Evolutionary conservation across 2,888 invertebrate species (phyloP).

Genomic region (Byasa hedistus): DNA sequence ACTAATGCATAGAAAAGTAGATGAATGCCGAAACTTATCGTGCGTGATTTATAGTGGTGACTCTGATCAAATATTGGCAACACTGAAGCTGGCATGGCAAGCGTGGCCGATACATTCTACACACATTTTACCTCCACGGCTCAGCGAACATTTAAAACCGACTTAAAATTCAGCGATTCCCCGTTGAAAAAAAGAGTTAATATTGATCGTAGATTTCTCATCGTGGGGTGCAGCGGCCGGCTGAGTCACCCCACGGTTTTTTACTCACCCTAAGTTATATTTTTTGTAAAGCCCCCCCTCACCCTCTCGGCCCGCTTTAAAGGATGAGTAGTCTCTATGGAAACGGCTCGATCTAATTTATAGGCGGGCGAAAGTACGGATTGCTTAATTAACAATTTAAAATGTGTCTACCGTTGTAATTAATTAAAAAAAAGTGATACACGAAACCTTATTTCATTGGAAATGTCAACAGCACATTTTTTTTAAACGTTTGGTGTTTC

Average conservation of each 20-base stretch:
- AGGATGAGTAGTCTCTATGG: conserved; percentile 81
- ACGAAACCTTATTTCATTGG: conserved; percentile 6
- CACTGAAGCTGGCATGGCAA: conserved; percentile 31
- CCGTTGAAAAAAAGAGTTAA: conserved; percentile 80
- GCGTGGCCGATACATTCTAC: conserved; percentile 44
- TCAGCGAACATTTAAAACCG: conserved; percentile 56
- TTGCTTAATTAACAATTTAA: conserved; percentile 80
- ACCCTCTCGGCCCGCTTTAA: conserved; percentile 75
- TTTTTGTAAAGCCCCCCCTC: conserved; percentile 75
- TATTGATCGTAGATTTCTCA: conserved; percentile 81
- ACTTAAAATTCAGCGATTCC: conserved; percentile 77
- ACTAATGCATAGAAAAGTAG: conserved; percentile 52
- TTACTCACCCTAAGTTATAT: conserved; percentile 81
- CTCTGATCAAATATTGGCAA: conserved; percentile 48
- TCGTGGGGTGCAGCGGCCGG: conserved; percentile 80
- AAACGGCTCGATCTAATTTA: conserved; percentile 81
- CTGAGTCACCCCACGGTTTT: conserved; percentile 81
- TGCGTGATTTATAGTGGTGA: conserved; percentile 55
- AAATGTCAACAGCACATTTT: background rate
- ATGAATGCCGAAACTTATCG: conserved; percentile 42
- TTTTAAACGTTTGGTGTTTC: background rate
- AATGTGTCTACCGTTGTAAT: conserved; percentile 75
- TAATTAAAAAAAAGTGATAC: conserved; percentile 60
- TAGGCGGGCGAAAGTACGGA: conserved; percentile 79
- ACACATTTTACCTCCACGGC: conserved; percentile 35